Base-by-base conservation (phyloP, 2,888 invertebrate species). In the Sminthurinus aureus region DNA sequence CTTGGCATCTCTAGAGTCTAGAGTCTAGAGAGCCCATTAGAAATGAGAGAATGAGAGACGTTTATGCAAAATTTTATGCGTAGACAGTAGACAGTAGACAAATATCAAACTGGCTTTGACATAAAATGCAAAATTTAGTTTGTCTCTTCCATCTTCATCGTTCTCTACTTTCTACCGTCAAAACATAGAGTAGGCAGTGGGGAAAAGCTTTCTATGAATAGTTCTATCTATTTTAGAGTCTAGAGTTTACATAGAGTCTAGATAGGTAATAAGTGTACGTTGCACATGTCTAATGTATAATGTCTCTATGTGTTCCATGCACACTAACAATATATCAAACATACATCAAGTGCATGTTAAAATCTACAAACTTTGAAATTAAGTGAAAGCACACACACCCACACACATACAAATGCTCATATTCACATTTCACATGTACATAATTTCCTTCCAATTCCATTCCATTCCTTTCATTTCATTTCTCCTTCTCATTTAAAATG, bases 11-110 rank as follows among this genome's bases (percentile, higher is more conserved):
- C 75, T n/a, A 51, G 75, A 75, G 75, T 24, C n/a, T n/a, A n/a
- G n/a, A n/a, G n/a, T n/a, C n/a, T 22, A 51, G 75, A 75, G 75
- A 75, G 51, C 38, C 51, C 73, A 74, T 74, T 80, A 73, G 58
- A 81, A 67, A 79, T 79, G 79, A 79, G 80, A 79, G 71, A 79
- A 79, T 79, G 79, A 79, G 79, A 69, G 73, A 81, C 80, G 64
- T 81, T 81, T 81, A 81, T 81, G 73, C 58, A 73, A 51, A 81
- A 74, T 81, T 81, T 81, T 73, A 81, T 81, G 73, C 73, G 73
- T 81, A 58, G 22, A 15, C 13, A 71, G n/a, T n/a, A n/a, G n/a
- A n/a, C n/a, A n/a, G n/a, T 77, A 77, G 22, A 51, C n/a, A 80
- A 51, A 69, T 71, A 71, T 71, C 38, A 69, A 38, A 51, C 69